A percentile compares a stretch with the other conserved stretches of the same genome.
These are phyloP conservation scores for Litocranius walleri DNA, from an alignment of 2,113 vertebrate genomes.

Conservation along the genomic window DNA sequence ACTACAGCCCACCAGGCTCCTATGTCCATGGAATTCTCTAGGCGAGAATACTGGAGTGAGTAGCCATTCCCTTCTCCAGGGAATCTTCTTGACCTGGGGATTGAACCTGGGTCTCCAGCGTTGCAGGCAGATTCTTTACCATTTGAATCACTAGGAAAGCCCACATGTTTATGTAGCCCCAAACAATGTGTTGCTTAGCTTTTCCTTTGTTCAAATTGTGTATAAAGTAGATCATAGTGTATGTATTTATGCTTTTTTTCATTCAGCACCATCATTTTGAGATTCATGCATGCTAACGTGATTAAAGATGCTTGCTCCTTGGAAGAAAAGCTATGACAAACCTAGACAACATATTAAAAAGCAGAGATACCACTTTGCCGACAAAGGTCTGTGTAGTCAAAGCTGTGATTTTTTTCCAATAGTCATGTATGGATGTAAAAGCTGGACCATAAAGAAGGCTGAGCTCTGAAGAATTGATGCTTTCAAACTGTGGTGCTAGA, in stretches of 20 bases:
- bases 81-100: background rate
- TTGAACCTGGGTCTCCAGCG: background rate
- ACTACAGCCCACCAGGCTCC: background rate
- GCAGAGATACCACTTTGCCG: background rate
- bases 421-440: background rate
- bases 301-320: background rate
- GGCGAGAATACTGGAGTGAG: background rate
- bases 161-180: background rate
- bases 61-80: background rate
- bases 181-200: background rate
- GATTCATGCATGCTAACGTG: background rate
- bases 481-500: background rate
- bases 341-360: background rate
- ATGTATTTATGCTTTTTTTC: background rate
- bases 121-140: background rate
- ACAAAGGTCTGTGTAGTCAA: background rate
- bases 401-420: background rate
- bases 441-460: background rate
- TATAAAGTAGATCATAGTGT: background rate
- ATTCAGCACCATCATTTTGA: background rate
- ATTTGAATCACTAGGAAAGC: background rate
- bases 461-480: background rate
- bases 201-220: background rate
- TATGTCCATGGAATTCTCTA: background rate
- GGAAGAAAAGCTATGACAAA: background rate